Evolutionary conservation across 2,113 vertebrate genomes (phyloP).

Genomic region (Ptyas mucosa): DNA sequence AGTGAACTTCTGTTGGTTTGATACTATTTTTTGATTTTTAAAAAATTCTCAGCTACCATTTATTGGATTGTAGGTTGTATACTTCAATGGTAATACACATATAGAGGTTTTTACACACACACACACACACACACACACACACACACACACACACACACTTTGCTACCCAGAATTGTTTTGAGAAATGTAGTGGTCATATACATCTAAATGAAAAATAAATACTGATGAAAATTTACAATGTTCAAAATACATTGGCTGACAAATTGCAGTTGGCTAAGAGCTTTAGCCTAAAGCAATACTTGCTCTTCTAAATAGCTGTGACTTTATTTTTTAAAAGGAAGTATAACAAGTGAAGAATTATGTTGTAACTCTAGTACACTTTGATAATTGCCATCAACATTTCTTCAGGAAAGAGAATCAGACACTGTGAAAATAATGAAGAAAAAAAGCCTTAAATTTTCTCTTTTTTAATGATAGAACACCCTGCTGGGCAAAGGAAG

Average conservation of each 20-base stretch:
- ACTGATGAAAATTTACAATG: conserved; percentile 2
- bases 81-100: not conserved
- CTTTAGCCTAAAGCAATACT: conserved; percentile 34
- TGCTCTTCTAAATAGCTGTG: conserved; percentile 47
- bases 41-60: not conserved
- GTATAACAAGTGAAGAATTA: conserved; percentile 29
- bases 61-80: not conserved
- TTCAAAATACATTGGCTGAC: not conserved
- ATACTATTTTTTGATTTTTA: not conserved
- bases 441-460: conserved; percentile 26
- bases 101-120: not conserved
- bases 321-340: conserved; percentile 30
- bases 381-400: conserved; percentile 41
- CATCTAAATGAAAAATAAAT: not conserved
- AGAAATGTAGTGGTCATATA: not conserved
- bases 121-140: too few species aligned
- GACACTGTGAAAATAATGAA: conserved; percentile 29
- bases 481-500: conserved; percentile 60
- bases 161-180: not conserved
- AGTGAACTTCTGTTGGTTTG: not conserved
- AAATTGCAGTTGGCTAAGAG: conserved; percentile 29
- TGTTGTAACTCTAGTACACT: conserved; percentile 42
- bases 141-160: not conserved
- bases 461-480: conserved; percentile 31
- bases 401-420: conserved; percentile 58